phyloP scores from a whole-genome alignment of 2,113 vertebrate genomes.

The Istiophorus platypterus region DNA sequence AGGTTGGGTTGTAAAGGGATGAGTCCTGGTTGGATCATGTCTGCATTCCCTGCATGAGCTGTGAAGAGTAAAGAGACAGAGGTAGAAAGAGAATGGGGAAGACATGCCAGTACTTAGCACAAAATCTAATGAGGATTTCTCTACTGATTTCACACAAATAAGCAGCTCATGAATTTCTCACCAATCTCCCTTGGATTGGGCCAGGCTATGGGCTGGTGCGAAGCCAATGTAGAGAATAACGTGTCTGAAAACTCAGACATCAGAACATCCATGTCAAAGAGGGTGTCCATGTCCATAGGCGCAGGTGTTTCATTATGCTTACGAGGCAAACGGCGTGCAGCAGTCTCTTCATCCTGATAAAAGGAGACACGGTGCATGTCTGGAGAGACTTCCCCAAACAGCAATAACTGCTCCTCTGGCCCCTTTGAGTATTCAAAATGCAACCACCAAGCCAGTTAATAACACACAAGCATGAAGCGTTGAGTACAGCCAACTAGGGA shows the following conservation, averaged over 20 bases:
- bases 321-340: conserved; percentile 77
- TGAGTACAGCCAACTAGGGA: conserved; percentile 25
- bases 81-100: background rate
- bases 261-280: conserved; percentile 95
- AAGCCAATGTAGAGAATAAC: conserved; percentile 94
- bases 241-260: conserved; percentile 98
- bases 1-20: conserved; percentile 97
- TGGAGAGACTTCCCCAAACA: conserved; percentile 88
- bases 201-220: conserved; percentile 92
- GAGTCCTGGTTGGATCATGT: conserved; percentile 99
- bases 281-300: conserved; percentile 95
- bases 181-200: conserved; percentile 96
- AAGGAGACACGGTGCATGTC: conserved; percentile 86
- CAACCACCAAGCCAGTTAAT: conserved; percentile 77
- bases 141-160: background rate
- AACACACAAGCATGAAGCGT: conserved; percentile 70
- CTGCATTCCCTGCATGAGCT: conserved; percentile 97
- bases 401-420: conserved; percentile 84
- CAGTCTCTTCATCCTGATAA: conserved; percentile 92
- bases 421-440: conserved; percentile 79
- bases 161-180: conserved; percentile 69
- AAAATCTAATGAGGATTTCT: background rate
- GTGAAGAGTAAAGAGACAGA: conserved; percentile 36
- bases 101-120: background rate
- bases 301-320: conserved; percentile 87